Base-by-base conservation (phyloP, 2,888 invertebrate genomes). In the Polyommatus iphigenia region DNA sequence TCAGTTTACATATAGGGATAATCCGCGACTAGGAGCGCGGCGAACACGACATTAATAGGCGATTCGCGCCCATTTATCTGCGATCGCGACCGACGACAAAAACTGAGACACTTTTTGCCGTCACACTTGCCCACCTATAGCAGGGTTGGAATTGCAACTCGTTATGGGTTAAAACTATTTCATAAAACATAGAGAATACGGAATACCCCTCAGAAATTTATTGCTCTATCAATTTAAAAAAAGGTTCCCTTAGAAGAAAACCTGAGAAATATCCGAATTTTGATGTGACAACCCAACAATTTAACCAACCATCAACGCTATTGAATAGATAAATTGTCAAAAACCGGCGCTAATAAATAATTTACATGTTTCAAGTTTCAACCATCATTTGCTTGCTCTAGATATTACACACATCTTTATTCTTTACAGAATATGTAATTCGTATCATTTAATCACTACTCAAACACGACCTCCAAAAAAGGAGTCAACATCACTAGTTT, bases 1-100 rank as follows among this genome's bases (percentile, higher is more conserved):
- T 80, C 84, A 83, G 83, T 86, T 87, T 88, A 89, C 90, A 89
- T 90, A 90, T 89, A 90, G 85, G 87, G 89, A 83, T 81, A 85
- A 85, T 85, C 84, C 81, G 83, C 86, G 86, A 81, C 87, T 81
- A 83, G 85, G 87, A 87, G 87, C 83, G 54, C 54, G 46, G 20
- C 41, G 50, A 75, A 54, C 75, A 54, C 75, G 75, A 75, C 75
- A 75, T 75, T 75, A 75, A 75, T 75, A 75, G 75, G 85, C 88
- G 88, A 86, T 89, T 88, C 86, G 85, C 85, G 84, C 86, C 86
- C 75, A 75, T 75, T 75, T 75, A 75, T 75, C 75, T 54, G 46
- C 24, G 50, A 54, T 54, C 50, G 73, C 46, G 73, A 67, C 67
- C 15, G 73, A 46, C 73, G 73, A 41, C 73, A 73, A 73, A 73